These are phyloP conservation scores for Matsumyia berberina DNA, from an alignment of 2,888 invertebrate species.

Conservation along the genomic window DNA sequence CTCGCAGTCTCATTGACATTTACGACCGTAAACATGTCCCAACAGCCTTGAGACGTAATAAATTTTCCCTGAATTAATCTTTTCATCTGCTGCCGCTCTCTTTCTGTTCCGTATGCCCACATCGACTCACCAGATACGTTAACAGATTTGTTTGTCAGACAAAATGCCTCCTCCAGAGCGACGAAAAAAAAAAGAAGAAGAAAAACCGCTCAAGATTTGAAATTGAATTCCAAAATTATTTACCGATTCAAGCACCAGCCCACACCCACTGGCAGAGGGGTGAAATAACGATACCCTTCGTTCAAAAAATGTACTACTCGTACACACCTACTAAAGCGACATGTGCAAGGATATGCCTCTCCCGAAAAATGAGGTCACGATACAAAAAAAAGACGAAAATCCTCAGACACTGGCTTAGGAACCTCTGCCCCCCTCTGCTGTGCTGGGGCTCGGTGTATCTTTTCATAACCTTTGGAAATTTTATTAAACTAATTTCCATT, in stretches of 20 bases:
- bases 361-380: slow-evolving; percentile 47
- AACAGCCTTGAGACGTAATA: slow-evolving; percentile 44
- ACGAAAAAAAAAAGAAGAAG: not conserved
- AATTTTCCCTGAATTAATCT: slow-evolving; percentile 47
- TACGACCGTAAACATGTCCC: slow-evolving; percentile 52
- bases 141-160: slow-evolving; percentile 47
- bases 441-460: slow-evolving; percentile 22
- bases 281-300: slow-evolving; percentile 54
- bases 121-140: slow-evolving; percentile 3
- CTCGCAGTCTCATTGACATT: slow-evolving; percentile 56
- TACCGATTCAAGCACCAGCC: slow-evolving; percentile 20
- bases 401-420: slow-evolving; percentile 44
- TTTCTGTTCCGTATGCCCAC: not conserved
- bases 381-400: slow-evolving; percentile 3
- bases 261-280: not conserved
- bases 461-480: slow-evolving; percentile 43
- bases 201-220: slow-evolving; percentile 17
- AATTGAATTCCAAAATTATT: slow-evolving; percentile 62
- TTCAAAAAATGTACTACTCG: slow-evolving; percentile 11
- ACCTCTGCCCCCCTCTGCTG: not conserved
- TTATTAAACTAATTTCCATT: slow-evolving; percentile 69
- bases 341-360: slow-evolving; percentile 19
- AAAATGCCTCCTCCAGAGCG: slow-evolving; percentile 19
- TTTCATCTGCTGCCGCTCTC: not conserved
- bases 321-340: slow-evolving; percentile 15